Evolutionary conservation across 2,888 invertebrate genomes (phyloP), one percentile per base, ranked within the genome.

Genomic region (Fissipunctia ypsillon): DNA sequence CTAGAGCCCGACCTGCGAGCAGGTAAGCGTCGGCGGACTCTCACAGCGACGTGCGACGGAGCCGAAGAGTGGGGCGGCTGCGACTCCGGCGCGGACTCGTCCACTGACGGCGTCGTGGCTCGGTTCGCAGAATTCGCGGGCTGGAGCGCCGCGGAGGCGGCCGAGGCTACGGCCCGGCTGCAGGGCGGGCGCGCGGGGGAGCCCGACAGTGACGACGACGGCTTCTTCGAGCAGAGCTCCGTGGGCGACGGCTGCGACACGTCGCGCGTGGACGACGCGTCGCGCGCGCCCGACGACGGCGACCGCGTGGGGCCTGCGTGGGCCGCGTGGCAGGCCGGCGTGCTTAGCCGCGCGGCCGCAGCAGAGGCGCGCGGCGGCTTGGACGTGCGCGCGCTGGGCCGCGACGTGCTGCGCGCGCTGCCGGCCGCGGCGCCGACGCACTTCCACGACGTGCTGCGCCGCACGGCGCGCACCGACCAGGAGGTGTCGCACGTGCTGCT

Each of bases 151-250:
- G 76, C 50, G 43, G 87, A 87, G 79, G 84, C 78, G 69, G 78
- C 73, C 68, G 67, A 63, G 71, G 89, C 85, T 61, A 59, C 65
- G 66, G 84, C 70, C 68, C 63, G 52, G 69, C 80, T 70, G 12
- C 50, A 54, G 45, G 69, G 80, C 50, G 71, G 68, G 45, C 64
- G 74, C 54, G 31, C 10, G 70, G 35, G 50, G 63, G 75, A 54
- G 59, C 54, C 56, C 73, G 93, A 93, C 80, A 92, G 91, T 87
- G 94, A 93, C 87, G 95, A 95, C 91, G 95, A 94, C 91, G 95
- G 95, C 28, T 95, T 95, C 93, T 95, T 93, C 92, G 95, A 95
- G 86, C 93, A 88, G 90, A 92, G 92, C 91, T 93, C 92, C 77
- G 87, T 89, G 72, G 92, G 90, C 16, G 91, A 91, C 81, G 88